Percentiles rank a stretch among this genome's conserved stretches.
These are phyloP conservation scores for Lepus timidus DNA, from an alignment of 2,113 vertebrate genomes.

Conservation along the genomic window DNA sequence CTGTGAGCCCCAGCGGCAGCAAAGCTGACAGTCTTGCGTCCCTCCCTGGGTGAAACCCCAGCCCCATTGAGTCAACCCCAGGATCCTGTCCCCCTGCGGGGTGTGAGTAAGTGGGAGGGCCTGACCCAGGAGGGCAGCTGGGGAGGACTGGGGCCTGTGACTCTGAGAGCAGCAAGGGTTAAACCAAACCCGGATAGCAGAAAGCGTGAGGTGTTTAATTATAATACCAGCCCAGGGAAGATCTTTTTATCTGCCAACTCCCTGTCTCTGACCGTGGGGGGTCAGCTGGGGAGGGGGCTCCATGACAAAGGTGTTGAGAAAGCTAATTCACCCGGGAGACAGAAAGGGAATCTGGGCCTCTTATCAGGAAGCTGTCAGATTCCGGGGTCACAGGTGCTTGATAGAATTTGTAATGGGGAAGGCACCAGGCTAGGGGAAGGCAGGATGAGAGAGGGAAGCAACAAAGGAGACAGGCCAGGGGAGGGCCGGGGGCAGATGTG, in stretches of 20 bases:
- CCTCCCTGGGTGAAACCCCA: neutral
- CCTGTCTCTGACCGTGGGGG: conserved; percentile 75
- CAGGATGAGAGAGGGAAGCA: conserved; percentile 47
- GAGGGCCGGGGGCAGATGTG: neutral
- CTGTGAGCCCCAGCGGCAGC: neutral
- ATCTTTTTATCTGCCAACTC: conserved; percentile 78
- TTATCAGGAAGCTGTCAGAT: conserved; percentile 88
- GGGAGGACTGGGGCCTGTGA: accelerated
- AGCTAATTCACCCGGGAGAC: conserved; percentile 86
- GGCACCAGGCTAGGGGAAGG: conserved; percentile 72
- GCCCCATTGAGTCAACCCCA: neutral
- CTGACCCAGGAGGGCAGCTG: accelerated
- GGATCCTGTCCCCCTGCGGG: neutral
- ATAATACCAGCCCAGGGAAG: conserved; percentile 69
- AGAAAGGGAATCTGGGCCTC: conserved; percentile 87
- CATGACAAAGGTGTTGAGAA: conserved; percentile 83
- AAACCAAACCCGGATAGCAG: conserved; percentile 27
- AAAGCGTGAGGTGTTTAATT: conserved; percentile 75
- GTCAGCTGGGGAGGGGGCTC: conserved; percentile 67
- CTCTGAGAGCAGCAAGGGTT: conserved; percentile 53
- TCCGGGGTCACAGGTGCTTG: conserved; percentile 80
- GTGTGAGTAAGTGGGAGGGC: accelerated
- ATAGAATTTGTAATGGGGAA: conserved; percentile 82
- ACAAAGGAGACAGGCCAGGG: conserved; percentile 50
- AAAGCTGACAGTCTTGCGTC: neutral